Percentiles rank a stretch among this genome's conserved stretches.
Conservation (phyloP, 2,113 vertebrate genomes). For the Microcebus jonahi region DNA sequence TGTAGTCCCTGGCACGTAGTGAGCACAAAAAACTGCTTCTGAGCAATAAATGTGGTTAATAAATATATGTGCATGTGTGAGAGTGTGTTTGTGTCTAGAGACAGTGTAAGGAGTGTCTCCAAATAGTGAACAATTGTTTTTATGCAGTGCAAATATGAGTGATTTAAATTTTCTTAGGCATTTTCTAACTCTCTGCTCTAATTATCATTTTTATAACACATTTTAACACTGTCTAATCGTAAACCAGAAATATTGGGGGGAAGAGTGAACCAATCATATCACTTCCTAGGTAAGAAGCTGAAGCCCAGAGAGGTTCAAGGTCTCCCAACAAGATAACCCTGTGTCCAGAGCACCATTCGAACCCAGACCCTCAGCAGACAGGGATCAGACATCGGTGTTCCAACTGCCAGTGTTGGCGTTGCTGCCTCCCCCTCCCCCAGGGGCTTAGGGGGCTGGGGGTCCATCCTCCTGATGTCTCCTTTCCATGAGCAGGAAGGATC, state of each 20-base stretch:
- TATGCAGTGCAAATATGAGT: not conserved
- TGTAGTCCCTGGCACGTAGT: not conserved
- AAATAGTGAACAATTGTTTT: not conserved
- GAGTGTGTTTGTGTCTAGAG: not conserved
- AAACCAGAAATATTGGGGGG: not conserved
- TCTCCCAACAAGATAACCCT: not conserved
- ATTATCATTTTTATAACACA: not conserved
- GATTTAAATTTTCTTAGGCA: not conserved
- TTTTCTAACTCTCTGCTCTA: conserved; percentile 10
- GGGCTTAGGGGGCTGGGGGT: not conserved
- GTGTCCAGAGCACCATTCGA: not conserved
- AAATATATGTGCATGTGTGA: not conserved
- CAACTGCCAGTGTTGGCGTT: not conserved
- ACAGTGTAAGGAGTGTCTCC: not conserved
- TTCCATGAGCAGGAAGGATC: not conserved
- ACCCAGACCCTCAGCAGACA: not conserved
- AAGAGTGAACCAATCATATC: not conserved
- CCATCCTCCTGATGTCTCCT: not conserved
- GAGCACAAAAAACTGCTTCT: not conserved
- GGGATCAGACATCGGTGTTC: not conserved
- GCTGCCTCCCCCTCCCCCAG: not conserved
- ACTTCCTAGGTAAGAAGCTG: not conserved
- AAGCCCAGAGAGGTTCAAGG: not conserved
- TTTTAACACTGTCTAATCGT: not conserved
- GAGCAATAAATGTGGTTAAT: not conserved